These are phyloP conservation scores for Cosmia trapezina DNA, from an alignment of 2,888 invertebrate species.

Conservation along the genomic window DNA sequence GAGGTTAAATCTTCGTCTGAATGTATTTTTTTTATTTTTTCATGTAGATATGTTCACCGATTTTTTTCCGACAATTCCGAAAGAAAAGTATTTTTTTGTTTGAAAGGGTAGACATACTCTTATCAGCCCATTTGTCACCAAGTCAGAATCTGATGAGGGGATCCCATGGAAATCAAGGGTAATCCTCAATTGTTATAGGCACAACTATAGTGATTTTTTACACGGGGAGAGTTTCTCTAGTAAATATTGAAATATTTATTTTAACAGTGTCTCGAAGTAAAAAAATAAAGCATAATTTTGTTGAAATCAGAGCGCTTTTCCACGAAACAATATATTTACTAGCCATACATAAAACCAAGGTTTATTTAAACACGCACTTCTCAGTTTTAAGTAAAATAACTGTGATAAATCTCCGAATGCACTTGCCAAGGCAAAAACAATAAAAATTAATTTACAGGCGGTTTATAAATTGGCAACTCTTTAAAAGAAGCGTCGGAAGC, in stretches of 20 bases:
- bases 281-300: conserved; percentile 16
- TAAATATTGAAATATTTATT: neutral
- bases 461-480: conserved; percentile 48
- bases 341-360: conserved; percentile 48
- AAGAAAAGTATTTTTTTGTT: too few species aligned
- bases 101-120: too few species aligned
- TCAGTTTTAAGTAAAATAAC: conserved; percentile 55
- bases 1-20: too few species aligned
- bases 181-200: too few species aligned
- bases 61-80: too few species aligned
- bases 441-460: conserved; percentile 48
- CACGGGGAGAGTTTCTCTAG: neutral
- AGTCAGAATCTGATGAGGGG: too few species aligned
- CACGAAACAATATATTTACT: conserved; percentile 34
- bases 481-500: conserved; percentile 41
- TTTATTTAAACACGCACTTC: conserved; percentile 50
- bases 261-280: neutral
- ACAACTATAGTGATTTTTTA: too few species aligned
- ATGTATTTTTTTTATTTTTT: too few species aligned
- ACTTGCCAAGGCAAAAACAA: conserved; percentile 57
- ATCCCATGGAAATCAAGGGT: too few species aligned
- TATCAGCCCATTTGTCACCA: too few species aligned
- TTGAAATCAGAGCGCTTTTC: conserved; percentile 12
- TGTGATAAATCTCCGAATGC: conserved; percentile 50
- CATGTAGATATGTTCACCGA: too few species aligned